Evolutionary conservation across 37 sponge, comb jelly and placozoan species (phyloP), one percentile per base, ranked within the genome.

Genomic region (Oopsacas minuta): DNA sequence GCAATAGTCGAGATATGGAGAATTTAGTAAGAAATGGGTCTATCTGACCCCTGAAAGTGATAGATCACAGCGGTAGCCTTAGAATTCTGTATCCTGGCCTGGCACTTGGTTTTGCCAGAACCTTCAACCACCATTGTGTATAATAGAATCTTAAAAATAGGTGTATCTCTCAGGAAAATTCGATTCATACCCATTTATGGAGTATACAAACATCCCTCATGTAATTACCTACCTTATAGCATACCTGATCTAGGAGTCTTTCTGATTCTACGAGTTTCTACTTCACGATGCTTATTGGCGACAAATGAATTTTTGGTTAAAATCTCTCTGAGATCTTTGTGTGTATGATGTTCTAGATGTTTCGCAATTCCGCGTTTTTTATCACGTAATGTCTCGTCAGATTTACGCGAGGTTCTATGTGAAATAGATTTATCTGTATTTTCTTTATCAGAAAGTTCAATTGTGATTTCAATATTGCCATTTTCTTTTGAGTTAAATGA

Each of bases 241-340:
- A 17, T 61, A 61, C 75, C 75, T 61, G 75, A 61, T 61, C 30
- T 61, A 61, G 75, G 28, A 61, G 75, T n/a, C 30, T 61, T 61
- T n/a, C 22, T 61, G 28, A 10, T 61, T 61, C 22, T 61, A 61
- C 75, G 75, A 12, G 3, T 12, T n/a, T 61, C 75, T 32, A 25
- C 22, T 10, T 61, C 75, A 12, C 75, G 75, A n/a, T 3, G 7
- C 22, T 61, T 61, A 61, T 61, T 61, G 28, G 75, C 30, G 7
- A 34, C 75, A 25, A 61, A 10, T 25, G 75, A 61, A 12, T 61
- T 61, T 61, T 61, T 61, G 1, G 75, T 61, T n/a, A 61, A 34
- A 61, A 61, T 61, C 30, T 61, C 75, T 61, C 75, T 61, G 32
- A 61, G 28, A 12, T 61, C 75, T 61, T 61, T 61, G 28, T 61